phyloP scores from a whole-genome alignment of 2,113 vertebrate species.

The Nerophis lumbriciformis region DNA sequence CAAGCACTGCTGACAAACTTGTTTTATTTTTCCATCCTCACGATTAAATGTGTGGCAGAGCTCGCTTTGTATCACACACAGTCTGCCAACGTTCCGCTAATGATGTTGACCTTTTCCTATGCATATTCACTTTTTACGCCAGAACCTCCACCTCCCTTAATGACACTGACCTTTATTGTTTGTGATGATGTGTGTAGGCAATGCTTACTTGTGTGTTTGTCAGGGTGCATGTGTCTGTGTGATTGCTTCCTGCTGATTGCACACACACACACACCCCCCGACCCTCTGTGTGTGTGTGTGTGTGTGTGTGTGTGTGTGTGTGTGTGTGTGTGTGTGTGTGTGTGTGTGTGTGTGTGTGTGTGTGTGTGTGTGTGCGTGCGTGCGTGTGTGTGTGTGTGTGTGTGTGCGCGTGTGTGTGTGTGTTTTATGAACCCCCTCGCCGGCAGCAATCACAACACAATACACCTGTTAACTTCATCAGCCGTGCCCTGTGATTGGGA shows the following conservation, averaged over 20 bases:
- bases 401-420: not conserved
- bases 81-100: conserved; percentile 57
- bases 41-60: not conserved
- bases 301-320: not conserved
- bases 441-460: conserved; percentile 64
- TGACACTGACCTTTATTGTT: conserved; percentile 75
- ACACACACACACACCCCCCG: conserved; percentile 7
- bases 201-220: conserved; percentile 44
- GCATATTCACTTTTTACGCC: conserved; percentile 52
- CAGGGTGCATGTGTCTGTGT: conserved; percentile 2
- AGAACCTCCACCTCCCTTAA: conserved; percentile 53
- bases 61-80: conserved; percentile 24
- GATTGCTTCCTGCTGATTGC: conserved; percentile 66
- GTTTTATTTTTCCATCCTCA: not conserved
- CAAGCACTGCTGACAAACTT: not conserved
- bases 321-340: not conserved
- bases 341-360: not conserved
- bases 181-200: conserved; percentile 55
- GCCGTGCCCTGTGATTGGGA: conserved; percentile 49
- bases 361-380: not conserved
- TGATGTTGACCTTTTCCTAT: conserved; percentile 73
- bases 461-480: conserved; percentile 50
- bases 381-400: not conserved
- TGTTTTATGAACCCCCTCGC: conserved; percentile 48
- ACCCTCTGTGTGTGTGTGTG: not conserved